phyloP scores from a whole-genome alignment of 2,888 invertebrate genomes.

The Xylocampa areola region DNA sequence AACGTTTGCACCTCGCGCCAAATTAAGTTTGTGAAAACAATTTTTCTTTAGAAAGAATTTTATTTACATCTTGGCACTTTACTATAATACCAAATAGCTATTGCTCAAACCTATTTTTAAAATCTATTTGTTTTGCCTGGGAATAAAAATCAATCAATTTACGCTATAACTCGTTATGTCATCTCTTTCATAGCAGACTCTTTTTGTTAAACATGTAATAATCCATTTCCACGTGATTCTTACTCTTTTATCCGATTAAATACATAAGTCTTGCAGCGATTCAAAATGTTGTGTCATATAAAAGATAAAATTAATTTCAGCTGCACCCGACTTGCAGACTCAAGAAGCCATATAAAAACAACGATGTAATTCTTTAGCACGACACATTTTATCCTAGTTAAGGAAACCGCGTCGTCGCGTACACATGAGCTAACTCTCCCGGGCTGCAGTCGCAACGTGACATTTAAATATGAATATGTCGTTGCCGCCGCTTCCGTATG shows the following conservation, averaged over 20 bases:
- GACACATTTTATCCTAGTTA: conserved; percentile 62
- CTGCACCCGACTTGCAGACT: conserved; percentile 33
- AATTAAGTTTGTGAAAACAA: conserved; percentile 78
- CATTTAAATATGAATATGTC: conserved; percentile 89
- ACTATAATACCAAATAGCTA: conserved; percentile 39
- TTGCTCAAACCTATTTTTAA: conserved; percentile 38
- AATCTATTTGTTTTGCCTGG: conserved; percentile 42
- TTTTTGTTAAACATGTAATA: conserved; percentile 13
- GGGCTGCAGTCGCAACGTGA: conserved; percentile 74
- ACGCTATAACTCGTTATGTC: conserved; percentile 16
- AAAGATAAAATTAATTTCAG: conserved; percentile 54
- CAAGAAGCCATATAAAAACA: conserved; percentile 54
- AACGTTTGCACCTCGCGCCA: conserved; percentile 65
- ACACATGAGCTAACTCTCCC: conserved; percentile 74
- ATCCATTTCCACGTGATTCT: conserved; percentile 22
- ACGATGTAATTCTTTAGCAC: conserved; percentile 53
- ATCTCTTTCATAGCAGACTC: conserved; percentile 25
- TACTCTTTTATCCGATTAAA: conserved; percentile 33
- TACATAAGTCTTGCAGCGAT: conserved; percentile 23
- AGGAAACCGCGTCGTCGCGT: conserved; percentile 54
- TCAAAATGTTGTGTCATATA: conserved; percentile 50
- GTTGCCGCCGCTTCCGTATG: conserved; percentile 68
- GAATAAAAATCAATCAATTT: conserved; percentile 35
- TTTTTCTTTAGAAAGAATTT: conserved; percentile 73
- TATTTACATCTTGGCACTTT: conserved; percentile 69